Conservation (phyloP, 2,113 vertebrate genomes). For the Cyphomyrus discorhynchus region DNA sequence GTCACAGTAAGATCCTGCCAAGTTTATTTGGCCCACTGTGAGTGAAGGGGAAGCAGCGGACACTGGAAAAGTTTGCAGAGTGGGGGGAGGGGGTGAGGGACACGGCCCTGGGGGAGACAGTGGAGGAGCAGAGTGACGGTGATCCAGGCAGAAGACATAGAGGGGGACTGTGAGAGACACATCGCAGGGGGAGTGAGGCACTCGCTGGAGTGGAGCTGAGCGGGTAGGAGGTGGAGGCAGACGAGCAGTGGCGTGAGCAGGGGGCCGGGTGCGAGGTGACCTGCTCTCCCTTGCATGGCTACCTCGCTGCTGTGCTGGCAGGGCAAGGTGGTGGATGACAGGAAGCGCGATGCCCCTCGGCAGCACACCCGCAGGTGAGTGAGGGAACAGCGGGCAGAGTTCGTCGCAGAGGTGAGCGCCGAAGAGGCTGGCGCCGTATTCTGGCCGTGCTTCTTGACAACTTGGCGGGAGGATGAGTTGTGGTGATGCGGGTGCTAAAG, state of each 20-base stretch:
- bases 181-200: neutral
- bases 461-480: neutral
- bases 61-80: conserved; percentile 2
- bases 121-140: conserved; percentile 1
- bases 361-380: conserved; percentile 61
- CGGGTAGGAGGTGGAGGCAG: conserved; percentile 31
- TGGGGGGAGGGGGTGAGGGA: neutral
- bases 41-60: conserved; percentile 6
- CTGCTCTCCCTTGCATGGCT: conserved; percentile 39
- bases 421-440: neutral
- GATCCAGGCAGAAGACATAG: conserved; percentile 23
- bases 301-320: conserved; percentile 62
- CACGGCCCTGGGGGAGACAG: neutral
- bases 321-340: conserved; percentile 56
- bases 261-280: neutral
- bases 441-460: neutral
- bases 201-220: neutral
- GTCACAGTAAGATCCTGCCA: conserved; percentile 6
- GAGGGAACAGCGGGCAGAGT: neutral
- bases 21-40: neutral
- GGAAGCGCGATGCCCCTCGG: conserved; percentile 50
- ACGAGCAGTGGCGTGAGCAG: conserved; percentile 14
- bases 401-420: neutral
- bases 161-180: neutral
- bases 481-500: neutral